Conservation (phyloP, 2,113 vertebrate species). For the Alces alces region DNA sequence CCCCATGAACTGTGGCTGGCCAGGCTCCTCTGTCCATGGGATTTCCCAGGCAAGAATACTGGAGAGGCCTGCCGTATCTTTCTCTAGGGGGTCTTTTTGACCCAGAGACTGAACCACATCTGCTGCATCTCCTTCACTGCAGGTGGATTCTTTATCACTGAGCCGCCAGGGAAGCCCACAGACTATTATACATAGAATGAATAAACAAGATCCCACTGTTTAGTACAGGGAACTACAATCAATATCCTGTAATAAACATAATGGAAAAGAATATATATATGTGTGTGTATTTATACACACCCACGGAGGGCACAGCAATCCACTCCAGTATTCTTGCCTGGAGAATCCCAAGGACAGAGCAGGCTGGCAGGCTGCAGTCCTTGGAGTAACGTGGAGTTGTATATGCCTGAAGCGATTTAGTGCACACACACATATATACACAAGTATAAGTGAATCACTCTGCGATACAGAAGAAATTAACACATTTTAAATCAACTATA, state of each 20-base stretch:
- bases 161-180: neutral
- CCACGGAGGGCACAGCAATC: accelerated
- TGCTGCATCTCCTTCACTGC: neutral
- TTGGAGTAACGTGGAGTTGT: neutral
- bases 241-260: neutral
- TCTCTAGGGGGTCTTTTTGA: neutral
- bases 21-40: neutral
- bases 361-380: neutral
- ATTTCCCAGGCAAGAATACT: neutral
- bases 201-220: neutral
- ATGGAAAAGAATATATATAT: neutral
- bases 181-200: neutral
- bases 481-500: neutral
- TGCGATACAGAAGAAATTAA: neutral
- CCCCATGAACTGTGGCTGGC: neutral
- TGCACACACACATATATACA: accelerated
- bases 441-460: neutral
- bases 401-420: neutral
- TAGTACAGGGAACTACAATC: neutral
- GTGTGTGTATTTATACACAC: neutral
- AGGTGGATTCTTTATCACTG: neutral
- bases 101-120: neutral
- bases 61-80: neutral
- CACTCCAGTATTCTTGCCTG: neutral
- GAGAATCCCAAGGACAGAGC: neutral